A percentile compares a stretch with the other conserved stretches of the same genome.
Evolutionary conservation across 2,797 vertebrate genomes (phyloP).

Genomic region (Ispidina lecontei): DNA sequence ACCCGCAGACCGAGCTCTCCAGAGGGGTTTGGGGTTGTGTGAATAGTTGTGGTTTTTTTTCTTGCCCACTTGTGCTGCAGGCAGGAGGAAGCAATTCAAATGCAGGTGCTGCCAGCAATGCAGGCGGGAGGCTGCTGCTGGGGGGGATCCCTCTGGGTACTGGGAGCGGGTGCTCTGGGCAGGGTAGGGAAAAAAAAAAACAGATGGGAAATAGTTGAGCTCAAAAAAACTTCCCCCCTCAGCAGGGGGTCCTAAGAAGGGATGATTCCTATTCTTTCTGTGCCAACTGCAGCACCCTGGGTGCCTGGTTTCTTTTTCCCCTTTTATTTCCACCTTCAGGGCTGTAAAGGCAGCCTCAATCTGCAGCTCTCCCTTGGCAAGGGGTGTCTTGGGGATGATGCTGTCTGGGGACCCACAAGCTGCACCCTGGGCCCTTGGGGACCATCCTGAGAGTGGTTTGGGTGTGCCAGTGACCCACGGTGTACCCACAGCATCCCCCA

Average conservation of each 20-base stretch:
- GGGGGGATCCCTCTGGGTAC: not conserved
- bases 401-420: accelerated
- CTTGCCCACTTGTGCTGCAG: not conserved
- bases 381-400: accelerated
- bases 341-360: not conserved
- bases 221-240: not conserved
- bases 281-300: not conserved
- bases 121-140: not conserved
- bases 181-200: not conserved
- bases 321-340: not conserved
- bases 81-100: not conserved
- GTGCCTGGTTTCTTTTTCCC: not conserved
- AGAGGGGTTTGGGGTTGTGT: not conserved
- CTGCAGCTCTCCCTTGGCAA: not conserved
- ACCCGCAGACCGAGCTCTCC: not conserved
- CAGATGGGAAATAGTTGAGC: not conserved
- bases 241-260: not conserved
- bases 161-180: not conserved
- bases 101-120: not conserved
- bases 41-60: too few species aligned
- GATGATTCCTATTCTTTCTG: not conserved
- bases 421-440: not conserved
- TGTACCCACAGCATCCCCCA: accelerated
- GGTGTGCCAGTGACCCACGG: not conserved
- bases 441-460: not conserved